phyloP scores from a whole-genome alignment of 2,113 vertebrate species.

The Calyptommatus sinebrachiatus region DNA sequence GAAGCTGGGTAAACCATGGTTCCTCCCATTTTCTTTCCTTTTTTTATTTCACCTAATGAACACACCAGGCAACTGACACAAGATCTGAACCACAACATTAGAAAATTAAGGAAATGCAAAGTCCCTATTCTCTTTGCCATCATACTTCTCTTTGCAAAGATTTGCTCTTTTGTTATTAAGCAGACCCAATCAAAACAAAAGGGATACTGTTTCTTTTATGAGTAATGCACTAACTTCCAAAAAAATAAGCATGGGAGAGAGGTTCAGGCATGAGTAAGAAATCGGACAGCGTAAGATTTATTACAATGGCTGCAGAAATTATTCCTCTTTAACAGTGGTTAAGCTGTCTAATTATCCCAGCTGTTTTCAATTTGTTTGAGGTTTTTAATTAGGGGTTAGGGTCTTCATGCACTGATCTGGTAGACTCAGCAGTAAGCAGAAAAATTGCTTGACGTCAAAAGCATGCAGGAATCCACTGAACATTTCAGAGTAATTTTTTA shows the following conservation, averaged over 20 bases:
- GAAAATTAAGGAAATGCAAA: slow-evolving; percentile 55
- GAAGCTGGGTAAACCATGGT: slow-evolving; percentile 43
- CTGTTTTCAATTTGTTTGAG: slow-evolving; percentile 88
- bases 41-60: slow-evolving; percentile 17
- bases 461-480: slow-evolving; percentile 45
- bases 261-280: slow-evolving; percentile 83
- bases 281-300: slow-evolving; percentile 98
- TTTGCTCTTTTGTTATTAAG: slow-evolving; percentile 87
- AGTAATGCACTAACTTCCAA: slow-evolving; percentile 88
- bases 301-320: slow-evolving; percentile 93
- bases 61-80: slow-evolving; percentile 48
- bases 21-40: background rate
- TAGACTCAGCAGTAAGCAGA: slow-evolving; percentile 71
- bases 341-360: slow-evolving; percentile 99
- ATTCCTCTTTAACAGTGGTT: slow-evolving; percentile 93
- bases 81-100: slow-evolving; percentile 39
- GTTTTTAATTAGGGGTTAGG: slow-evolving; percentile 85
- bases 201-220: slow-evolving; percentile 92
- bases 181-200: slow-evolving; percentile 90
- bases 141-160: slow-evolving; percentile 57
- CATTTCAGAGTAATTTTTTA: slow-evolving; percentile 75
- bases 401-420: slow-evolving; percentile 76
- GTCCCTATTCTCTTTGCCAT: slow-evolving; percentile 65
- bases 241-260: slow-evolving; percentile 54
- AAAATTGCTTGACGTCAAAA: slow-evolving; percentile 63